Conservation (phyloP, 2,797 vertebrate genomes). For the Leucoraja ocellata region DNA sequence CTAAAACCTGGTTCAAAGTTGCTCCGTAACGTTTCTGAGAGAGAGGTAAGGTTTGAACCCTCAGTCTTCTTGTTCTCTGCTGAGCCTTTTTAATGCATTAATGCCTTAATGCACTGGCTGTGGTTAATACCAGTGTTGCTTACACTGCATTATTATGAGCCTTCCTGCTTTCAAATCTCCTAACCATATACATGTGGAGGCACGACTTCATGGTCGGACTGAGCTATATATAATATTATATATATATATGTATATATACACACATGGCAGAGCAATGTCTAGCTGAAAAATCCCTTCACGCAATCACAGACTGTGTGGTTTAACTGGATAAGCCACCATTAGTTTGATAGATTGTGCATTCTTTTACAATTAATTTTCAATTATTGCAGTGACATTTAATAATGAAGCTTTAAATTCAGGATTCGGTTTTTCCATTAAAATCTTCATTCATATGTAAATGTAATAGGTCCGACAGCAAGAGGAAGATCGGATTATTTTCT, state of each 20-base stretch:
- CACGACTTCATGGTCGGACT: background rate
- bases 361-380: background rate
- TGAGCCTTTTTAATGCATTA: background rate
- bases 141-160: background rate
- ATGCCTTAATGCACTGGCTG: background rate
- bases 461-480: background rate
- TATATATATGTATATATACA: background rate
- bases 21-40: background rate
- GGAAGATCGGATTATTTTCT: background rate
- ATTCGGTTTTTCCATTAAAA: background rate
- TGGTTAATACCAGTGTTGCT: background rate
- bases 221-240: background rate
- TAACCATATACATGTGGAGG: background rate
- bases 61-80: background rate
- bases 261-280: background rate
- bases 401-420: background rate
- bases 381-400: conserved; percentile 24
- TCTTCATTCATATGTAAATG: background rate
- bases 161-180: background rate
- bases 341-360: background rate
- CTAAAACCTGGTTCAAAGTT: background rate
- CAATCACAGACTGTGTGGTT: background rate
- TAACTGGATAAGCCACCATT: background rate
- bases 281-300: background rate
- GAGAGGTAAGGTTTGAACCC: background rate